Evolutionary conservation across 2,113 vertebrate genomes (phyloP).

Genomic region (Nibea coibor): DNA sequence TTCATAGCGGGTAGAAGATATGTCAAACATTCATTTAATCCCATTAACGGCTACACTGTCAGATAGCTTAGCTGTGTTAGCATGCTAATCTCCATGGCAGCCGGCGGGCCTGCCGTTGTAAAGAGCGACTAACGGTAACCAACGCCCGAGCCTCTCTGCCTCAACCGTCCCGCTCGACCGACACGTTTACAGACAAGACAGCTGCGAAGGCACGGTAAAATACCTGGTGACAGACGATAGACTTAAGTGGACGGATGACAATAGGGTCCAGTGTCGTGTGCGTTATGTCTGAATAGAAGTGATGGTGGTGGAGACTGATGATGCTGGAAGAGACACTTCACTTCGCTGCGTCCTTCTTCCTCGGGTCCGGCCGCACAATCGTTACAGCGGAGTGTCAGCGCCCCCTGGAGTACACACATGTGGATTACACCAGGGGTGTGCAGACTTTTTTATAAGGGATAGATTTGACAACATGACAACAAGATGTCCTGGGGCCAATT

Average conservation of each 20-base stretch:
- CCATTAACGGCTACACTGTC: constrained; percentile 15
- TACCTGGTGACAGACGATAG: constrained; percentile 64
- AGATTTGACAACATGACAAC: too few relatives aligned
- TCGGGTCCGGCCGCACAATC: not conserved
- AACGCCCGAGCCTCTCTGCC: constrained; percentile 12
- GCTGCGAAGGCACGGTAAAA: not conserved
- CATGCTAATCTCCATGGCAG: constrained; percentile 72
- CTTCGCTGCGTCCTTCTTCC: constrained; percentile 44
- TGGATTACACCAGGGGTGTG: not conserved
- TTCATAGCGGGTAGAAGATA: rapidly evolving
- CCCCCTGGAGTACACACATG: constrained; percentile 22
- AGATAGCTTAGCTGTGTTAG: constrained; percentile 52
- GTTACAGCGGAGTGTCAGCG: not conserved
- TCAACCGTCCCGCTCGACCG: rapidly evolving
- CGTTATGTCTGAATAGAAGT: not conserved
- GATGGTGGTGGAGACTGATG: constrained; percentile 65
- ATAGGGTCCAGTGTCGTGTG: constrained; percentile 29
- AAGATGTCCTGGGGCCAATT: too few relatives aligned
- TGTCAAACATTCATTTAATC: constrained; percentile 18
- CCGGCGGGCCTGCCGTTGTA: constrained; percentile 58
- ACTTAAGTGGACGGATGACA: not conserved
- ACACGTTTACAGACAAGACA: not conserved
- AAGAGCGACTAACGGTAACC: constrained; percentile 43
- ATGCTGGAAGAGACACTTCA: constrained; percentile 66
- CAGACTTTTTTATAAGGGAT: too few relatives aligned